phyloP scores from a whole-genome alignment of 2,888 invertebrate species.

The Perithous albicinctus region DNA sequence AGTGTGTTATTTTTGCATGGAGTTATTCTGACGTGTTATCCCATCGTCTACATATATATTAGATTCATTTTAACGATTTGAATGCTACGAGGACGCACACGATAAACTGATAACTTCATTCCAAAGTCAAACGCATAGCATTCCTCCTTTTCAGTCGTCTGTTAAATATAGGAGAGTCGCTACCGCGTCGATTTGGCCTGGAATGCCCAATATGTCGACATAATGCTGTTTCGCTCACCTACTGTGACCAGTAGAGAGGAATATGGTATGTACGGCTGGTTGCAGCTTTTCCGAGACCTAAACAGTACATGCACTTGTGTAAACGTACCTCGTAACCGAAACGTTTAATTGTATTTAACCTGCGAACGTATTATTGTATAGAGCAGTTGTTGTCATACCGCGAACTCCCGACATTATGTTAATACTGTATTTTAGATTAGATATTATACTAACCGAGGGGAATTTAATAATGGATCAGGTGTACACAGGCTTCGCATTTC shows the following conservation, averaged over 20 bases:
- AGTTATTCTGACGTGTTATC: too few relatives aligned
- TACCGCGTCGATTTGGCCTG: too few relatives aligned
- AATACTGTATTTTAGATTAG: conserved; percentile 32
- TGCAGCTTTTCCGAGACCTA: conserved; percentile 33
- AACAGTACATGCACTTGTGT: conserved; percentile 42
- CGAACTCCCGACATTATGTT: conserved; percentile 3
- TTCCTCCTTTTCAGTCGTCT: too few relatives aligned
- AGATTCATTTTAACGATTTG: too few relatives aligned
- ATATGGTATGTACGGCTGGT: neutral
- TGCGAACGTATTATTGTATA: neutral
- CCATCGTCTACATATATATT: too few relatives aligned
- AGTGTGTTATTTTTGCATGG: too few relatives aligned
- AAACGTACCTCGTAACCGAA: conserved; percentile 47
- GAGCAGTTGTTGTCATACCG: neutral
- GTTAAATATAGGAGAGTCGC: too few relatives aligned
- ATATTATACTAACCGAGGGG: conserved; percentile 9
- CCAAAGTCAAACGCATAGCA: too few relatives aligned
- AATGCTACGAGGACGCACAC: too few relatives aligned
- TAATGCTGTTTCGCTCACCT: neutral
- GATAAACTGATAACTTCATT: too few relatives aligned
- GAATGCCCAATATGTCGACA: too few relatives aligned
- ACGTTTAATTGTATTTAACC: conserved; percentile 48
- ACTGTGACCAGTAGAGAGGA: neutral
- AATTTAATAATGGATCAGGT: conserved; percentile 36
- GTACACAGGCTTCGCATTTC: conserved; percentile 13